These are phyloP conservation scores for Platalea minor DNA, from an alignment of 2,797 vertebrate genomes.

Conservation along the genomic window DNA sequence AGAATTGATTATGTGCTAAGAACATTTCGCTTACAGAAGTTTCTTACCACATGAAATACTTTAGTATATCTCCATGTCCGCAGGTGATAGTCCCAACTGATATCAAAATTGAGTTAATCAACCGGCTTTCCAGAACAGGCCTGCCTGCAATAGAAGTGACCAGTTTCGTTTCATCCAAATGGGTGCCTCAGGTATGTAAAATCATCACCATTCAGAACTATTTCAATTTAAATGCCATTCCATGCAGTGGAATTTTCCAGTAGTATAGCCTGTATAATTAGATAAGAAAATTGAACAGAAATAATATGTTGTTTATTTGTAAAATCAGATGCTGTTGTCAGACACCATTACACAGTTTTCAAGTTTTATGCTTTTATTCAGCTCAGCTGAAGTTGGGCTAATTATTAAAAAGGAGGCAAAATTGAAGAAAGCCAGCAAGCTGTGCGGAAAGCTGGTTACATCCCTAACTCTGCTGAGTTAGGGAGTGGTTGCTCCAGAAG, in stretches of 20 bases:
- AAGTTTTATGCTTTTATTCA: not conserved
- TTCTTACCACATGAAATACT: not conserved
- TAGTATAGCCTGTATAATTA: not conserved
- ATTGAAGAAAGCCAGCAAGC: not conserved
- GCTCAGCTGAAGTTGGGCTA: not conserved
- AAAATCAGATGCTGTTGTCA: not conserved
- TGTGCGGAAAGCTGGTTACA: not conserved
- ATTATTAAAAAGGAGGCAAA: not conserved
- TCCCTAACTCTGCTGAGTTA: not conserved
- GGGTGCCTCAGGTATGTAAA: conserved; percentile 92
- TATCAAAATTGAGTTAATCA: conserved; percentile 93
- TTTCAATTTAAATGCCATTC: not conserved
- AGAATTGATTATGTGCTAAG: not conserved
- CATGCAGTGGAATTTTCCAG: not conserved
- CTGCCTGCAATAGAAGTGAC: conserved; percentile 91
- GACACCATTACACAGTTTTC: not conserved
- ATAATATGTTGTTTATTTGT: not conserved
- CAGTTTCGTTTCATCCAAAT: conserved; percentile 95
- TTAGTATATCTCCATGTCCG: conserved; percentile 14
- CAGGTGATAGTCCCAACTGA: conserved; percentile 91
- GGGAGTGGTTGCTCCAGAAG: not conserved
- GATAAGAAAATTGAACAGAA: not conserved
- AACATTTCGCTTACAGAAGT: not conserved
- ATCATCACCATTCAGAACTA: not conserved
- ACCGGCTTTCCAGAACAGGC: conserved; percentile 90